Conservation (phyloP, 2,888 invertebrate species). For the Hymenopus coronatus region DNA sequence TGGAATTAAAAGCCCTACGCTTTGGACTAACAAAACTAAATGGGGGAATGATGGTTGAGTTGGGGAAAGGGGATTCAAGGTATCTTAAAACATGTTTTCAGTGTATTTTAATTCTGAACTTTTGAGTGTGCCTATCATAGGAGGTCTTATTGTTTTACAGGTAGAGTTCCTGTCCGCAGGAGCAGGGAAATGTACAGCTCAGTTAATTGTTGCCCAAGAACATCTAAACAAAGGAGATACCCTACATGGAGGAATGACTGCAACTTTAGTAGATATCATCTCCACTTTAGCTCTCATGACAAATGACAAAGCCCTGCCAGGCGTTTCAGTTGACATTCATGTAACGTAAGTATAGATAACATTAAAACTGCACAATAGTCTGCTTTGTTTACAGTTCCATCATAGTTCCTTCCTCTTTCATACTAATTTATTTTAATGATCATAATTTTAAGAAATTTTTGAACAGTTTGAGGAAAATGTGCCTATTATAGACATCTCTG, state of each 20-base stretch:
- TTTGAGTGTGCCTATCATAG: neutral
- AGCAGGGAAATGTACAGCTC: slow-evolving; percentile 71
- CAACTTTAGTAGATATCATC: slow-evolving; percentile 72
- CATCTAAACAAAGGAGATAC: slow-evolving; percentile 72
- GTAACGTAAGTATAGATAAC: slow-evolving; percentile 60
- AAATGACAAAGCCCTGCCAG: slow-evolving; percentile 58
- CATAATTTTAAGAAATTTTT: too few species aligned
- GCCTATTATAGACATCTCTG: too few species aligned
- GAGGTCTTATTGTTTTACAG: slow-evolving; percentile 37
- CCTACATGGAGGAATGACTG: slow-evolving; percentile 83
- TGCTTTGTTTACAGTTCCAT: too few species aligned
- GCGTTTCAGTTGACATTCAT: slow-evolving; percentile 80
- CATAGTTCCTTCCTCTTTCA: too few species aligned
- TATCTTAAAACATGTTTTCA: neutral
- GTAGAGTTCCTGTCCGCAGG: slow-evolving; percentile 55
- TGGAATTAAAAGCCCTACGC: too few species aligned
- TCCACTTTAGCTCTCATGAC: slow-evolving; percentile 78
- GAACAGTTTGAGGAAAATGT: too few species aligned
- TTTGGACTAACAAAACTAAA: too few species aligned
- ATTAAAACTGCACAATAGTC: too few species aligned
- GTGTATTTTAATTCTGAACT: too few species aligned
- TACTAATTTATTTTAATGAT: too few species aligned
- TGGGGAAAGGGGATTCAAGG: neutral
- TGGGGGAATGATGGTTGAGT: too few species aligned
- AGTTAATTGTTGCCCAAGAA: slow-evolving; percentile 70